Evolutionary conservation across 1,140 invertebrate species (phyloP), one percentile per base, ranked within the genome.

Genomic region (Bombus difficillimus): DNA sequence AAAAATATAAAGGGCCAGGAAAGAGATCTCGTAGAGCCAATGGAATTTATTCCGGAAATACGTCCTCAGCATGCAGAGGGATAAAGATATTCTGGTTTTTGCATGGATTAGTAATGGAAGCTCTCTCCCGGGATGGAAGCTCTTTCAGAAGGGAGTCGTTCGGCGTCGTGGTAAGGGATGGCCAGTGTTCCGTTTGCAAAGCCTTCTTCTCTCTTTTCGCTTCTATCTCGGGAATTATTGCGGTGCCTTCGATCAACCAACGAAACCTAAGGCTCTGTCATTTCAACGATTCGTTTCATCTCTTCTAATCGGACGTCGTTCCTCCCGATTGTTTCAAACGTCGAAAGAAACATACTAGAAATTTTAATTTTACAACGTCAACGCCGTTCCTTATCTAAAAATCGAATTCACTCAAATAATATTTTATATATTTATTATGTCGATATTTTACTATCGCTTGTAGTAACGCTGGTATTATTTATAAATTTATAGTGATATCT

Each of bases 21-120:
- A 62, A 62, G 39, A 87, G 81, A 87, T 71, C 79, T 89, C 88
- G 75, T 74, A 66, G 86, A 78, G 68, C 82, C 77, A 89, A 88
- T 88, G 90, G 93, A 95, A 94, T 95, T 95, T 95, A 95, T 95
- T 94, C 94, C 93, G 94, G 93, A 95, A 95, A 95, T 95, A 95
- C 94, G 93, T 94, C 93, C 92, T 93, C 93, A 92, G 93, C 92
- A 93, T 92, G 91, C 92, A 92, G 92, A 94, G 93, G 94, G 94
- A 95, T 95, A 94, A 95, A 94, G 94, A 94, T 95, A 95, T 95
- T 95, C 94, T 93, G 94, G 93, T 95, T 95, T 95, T 95, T 95
- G 94, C 94, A 95, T 95, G 94, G 94, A 94, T 95, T 95, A 95
- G 94, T 95, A 95, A 95, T 94, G 93, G 93, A 94, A 94, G 93